Conservation (phyloP, 2,888 invertebrate species). For the Mylabris sibirica region DNA sequence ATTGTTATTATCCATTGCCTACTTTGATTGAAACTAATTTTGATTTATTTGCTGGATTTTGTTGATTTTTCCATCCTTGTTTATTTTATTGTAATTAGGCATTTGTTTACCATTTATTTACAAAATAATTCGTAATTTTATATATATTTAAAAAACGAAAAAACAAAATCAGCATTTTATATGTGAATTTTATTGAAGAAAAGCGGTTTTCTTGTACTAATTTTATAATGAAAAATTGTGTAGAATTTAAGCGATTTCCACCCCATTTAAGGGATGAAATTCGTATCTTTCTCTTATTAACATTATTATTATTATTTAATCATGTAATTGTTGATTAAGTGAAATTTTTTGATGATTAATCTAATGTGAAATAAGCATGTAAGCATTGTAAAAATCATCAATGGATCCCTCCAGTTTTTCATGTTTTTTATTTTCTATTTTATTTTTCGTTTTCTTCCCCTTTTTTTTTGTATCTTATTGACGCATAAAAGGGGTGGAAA, state of each 20-base stretch:
- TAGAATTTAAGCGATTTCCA: background rate
- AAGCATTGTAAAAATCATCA: conserved; percentile 52
- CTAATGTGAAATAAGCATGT: background rate
- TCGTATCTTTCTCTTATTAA: background rate
- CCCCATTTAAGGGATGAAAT: background rate
- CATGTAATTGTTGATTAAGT: conserved; percentile 28
- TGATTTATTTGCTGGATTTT: too few species aligned
- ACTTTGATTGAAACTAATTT: too few species aligned
- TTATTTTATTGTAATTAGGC: too few species aligned
- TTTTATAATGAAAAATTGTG: background rate
- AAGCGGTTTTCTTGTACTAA: background rate
- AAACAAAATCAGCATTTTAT: background rate
- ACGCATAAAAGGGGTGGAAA: background rate
- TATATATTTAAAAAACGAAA: background rate
- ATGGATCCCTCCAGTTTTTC: conserved; percentile 7
- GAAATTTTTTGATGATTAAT: background rate
- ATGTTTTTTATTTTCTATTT: background rate
- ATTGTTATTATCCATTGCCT: too few species aligned
- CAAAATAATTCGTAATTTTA: background rate
- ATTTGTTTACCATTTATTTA: too few species aligned
- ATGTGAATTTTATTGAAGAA: background rate
- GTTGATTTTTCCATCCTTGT: too few species aligned
- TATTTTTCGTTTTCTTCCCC: background rate
- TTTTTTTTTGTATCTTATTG: too few species aligned
- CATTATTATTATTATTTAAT: background rate